Evolutionary conservation across 2,797 vertebrate species (phyloP), one percentile per base, ranked within the genome.

Genomic region (Mus spretus): DNA sequence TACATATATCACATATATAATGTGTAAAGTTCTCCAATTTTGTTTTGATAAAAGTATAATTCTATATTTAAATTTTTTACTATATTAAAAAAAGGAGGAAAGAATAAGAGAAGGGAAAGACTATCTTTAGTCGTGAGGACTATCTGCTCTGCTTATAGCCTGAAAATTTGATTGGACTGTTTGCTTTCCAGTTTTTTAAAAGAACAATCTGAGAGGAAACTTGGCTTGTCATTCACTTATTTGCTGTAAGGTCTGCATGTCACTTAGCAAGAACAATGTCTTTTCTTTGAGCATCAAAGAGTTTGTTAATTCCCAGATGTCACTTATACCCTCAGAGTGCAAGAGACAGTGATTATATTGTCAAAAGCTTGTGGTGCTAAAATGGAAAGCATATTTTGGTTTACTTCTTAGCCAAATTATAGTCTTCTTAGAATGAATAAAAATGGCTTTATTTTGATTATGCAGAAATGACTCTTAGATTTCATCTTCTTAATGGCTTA

Each of bases 321-420:
- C 74, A 83, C 63, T 93, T 57, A 70, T 86, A 67, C 53, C 72
- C 37, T 31, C 24, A 75, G 72, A 94, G 90, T 72, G 28, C 88
- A 34, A 81, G 90, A 90, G 77, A 92, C 37, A 75, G 65, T 90
- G 87, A 97, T 97, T 92, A 84, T 89, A 55, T 90, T 93, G 70
- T 97, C 84, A 80, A 92, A 97, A 31, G 3, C 72, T 94, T 74
- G 67, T 70, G 34, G 50, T 57, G 34, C 89, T 93, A 88, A 90
- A 93, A 91, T 63, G 59, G 88, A 97, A 94, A 97, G 55, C 93
- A 90, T 81, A 93, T 95, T 97, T 96, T 92, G 44, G 91, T 96
- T 96, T 91, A 40, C 31, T 88, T 93, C 93, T 93, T 96, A 93
- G 93, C 37, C 90, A 96, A 93, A 92, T 96, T 80, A 34, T 44